Evolutionary conservation across 2,888 invertebrate genomes (phyloP), one percentile per base, ranked within the genome.

Genomic region (Drosophila parthenogenetica): DNA sequence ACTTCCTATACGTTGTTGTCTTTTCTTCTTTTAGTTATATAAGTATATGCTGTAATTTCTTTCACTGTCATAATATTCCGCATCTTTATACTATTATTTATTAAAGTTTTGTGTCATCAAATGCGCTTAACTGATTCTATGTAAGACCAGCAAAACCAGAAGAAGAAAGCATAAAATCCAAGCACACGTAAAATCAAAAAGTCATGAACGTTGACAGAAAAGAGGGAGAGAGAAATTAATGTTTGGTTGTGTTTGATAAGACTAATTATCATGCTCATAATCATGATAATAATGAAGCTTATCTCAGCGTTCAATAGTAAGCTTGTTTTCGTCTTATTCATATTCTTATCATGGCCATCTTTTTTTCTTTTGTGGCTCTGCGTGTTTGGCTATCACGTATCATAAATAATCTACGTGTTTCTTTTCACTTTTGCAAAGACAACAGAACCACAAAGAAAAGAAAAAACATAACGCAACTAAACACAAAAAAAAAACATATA

Each of bases 91-190:
- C 51, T 42, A 57, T 50, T 62, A 13, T 46, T 19, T 62, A 59
- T 65, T 45, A 58, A 55, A 19, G 17, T 64, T 46, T 43, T 46
- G 58, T 63, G 77, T 51, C 69, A 79, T 66, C 72, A 72, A 79
- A 78, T 72, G 72, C 66, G 69, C 79, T 81, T 74, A 69, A 69
- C 75, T 79, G 75, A 72, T 68, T 69, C 57, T 37, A 57, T 46
- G 35, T 35, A 35, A 13, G 3, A 2, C 29, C 35, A 35, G 11
- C 13, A 35, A 13, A 35, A 61, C 54, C 68, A 53, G 58, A 22
- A 58, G 48, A 35, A 32, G 32, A 70, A 45, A 25, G 25, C 32
- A 55, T 22, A 69, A 59, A 67, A 67, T 69, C 60, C 62, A 70
- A 62, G 19, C 46, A 55, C 29, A 53, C 43, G 32, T 61, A 14